Base-by-base conservation (phyloP, 2,888 invertebrate genomes). In the Meganola albula region DNA sequence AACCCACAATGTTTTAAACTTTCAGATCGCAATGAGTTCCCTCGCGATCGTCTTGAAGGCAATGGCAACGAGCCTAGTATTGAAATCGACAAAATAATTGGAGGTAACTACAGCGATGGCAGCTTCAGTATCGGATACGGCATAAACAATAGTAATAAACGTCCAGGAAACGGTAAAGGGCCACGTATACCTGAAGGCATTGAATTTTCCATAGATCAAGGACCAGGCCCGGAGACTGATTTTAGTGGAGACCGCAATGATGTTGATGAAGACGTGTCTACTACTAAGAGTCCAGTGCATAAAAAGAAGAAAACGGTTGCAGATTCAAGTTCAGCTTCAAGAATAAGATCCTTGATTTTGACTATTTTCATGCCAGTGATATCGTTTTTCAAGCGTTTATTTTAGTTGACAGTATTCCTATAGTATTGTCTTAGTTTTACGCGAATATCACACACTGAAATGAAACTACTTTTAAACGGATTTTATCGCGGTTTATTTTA, bases 111-210 rank as follows among this genome's bases (percentile, higher is more conserved):
- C 9, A 29, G 40, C 12, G 21, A 5, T 1, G 45, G 32, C 5
- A 32, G 35, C 25, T 40, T 45, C 18, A 45, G 44, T n/a, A 44
- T 40, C 12, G 40, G 40, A 7, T 2, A 32, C 13, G 40, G 35
- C 1, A 12, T 20, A 7, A 10, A 23, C 6, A 18, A 30, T 5
- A 27, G 7, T 1, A 24, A 27, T 5, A 24, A 21, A 5, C 16
- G 24, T 6, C 24, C 29, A 12, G 43, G 31, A 1, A 20, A 7
- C 13, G 8, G 32, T 21, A n/a, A 18, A n/a, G 40, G 14, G 22
- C 10, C 8, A 5, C 22, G 11, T 11, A 20, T 2, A 5, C 20
- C 3, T 7, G 8, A 7, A 5, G 2, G n/a, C 4, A 20, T n/a
- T 5, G 8, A 20, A 20, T n/a, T n/a, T 20, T 5, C 20, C 20